These are phyloP conservation scores for Chrysaora quinquecirrha DNA, from an alignment of 30 jellyfish, hydroid and myxozoan species.

Conservation along the genomic window DNA sequence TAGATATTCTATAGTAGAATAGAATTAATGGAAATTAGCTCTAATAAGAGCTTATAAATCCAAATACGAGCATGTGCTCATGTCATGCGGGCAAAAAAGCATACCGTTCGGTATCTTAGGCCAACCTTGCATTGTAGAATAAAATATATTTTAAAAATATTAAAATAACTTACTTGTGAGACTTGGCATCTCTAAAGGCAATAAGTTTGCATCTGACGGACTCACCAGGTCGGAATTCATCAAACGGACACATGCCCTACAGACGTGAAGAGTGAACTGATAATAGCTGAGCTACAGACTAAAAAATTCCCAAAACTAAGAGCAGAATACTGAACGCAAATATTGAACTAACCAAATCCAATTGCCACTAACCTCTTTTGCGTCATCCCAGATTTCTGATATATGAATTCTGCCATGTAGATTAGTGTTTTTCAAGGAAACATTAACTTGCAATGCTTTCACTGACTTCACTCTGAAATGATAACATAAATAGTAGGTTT, in stretches of 20 bases:
- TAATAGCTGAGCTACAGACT: no score
- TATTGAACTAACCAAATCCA: no score
- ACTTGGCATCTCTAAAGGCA: slow-evolving; percentile 85
- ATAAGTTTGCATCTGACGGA: slow-evolving; percentile 72
- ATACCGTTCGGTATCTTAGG: background rate
- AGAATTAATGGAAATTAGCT: background rate
- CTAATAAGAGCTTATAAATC: no score
- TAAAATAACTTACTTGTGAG: slow-evolving; percentile 98
- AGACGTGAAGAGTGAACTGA: background rate
- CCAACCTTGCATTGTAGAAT: no score
- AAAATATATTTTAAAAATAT: no score
- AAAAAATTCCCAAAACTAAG: background rate
- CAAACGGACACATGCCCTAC: slow-evolving; percentile 84
- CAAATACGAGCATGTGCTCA: background rate
- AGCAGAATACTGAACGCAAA: background rate
- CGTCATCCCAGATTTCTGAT: slow-evolving; percentile 72
- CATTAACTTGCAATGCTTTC: slow-evolving; percentile 82
- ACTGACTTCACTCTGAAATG: slow-evolving; percentile 68
- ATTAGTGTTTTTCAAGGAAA: slow-evolving; percentile 57
- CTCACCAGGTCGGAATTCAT: slow-evolving; percentile 66
- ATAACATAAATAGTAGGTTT: no score
- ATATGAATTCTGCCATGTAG: slow-evolving; percentile 84
- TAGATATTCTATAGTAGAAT: no score
- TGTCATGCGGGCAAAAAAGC: no score
- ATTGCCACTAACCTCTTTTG: slow-evolving; percentile 89